Evolutionary conservation across 2,888 invertebrate genomes (phyloP).

Genomic region (Orthosia incerta): DNA sequence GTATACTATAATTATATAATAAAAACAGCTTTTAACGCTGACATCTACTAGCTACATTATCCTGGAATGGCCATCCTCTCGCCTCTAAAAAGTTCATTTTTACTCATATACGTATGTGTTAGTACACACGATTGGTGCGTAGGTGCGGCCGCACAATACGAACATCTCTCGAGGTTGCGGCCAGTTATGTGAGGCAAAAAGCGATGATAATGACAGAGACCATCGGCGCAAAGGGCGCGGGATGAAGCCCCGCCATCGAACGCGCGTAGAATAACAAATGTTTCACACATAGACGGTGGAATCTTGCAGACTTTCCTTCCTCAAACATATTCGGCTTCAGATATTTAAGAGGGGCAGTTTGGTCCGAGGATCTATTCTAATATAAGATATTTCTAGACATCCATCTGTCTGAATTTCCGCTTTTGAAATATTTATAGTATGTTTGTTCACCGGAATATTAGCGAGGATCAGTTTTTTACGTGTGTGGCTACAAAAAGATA

Average conservation of each 20-base stretch:
- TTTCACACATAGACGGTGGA: slow-evolving; percentile 65
- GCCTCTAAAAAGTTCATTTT: slow-evolving; percentile 64
- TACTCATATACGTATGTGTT: slow-evolving; percentile 60
- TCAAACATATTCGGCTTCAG: slow-evolving; percentile 40
- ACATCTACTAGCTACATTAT: slow-evolving; percentile 45
- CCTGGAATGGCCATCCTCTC: slow-evolving; percentile 40
- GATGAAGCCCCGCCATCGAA: slow-evolving; percentile 79
- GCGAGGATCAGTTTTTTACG: slow-evolving; percentile 19
- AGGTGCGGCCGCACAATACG: slow-evolving; percentile 74
- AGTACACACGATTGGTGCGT: slow-evolving; percentile 72
- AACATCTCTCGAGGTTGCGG: slow-evolving; percentile 79
- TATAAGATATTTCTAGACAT: slow-evolving; percentile 34
- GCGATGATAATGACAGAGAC: slow-evolving; percentile 89
- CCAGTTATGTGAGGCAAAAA: slow-evolving; percentile 88
- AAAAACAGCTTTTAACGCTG: slow-evolving; percentile 27
- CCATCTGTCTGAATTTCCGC: slow-evolving; percentile 25
- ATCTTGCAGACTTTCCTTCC: slow-evolving; percentile 69
- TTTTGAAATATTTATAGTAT: slow-evolving; percentile 37
- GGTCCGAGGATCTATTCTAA: slow-evolving; percentile 33
- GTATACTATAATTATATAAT: slow-evolving; percentile 39
- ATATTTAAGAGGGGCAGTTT: slow-evolving; percentile 28
- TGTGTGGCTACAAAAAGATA: slow-evolving; percentile 38
- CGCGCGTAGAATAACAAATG: slow-evolving; percentile 86
- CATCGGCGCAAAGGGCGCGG: slow-evolving; percentile 87
- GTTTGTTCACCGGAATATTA: slow-evolving; percentile 17